Percentiles rank a stretch among this genome's conserved stretches.
These are phyloP conservation scores for Musca vetustissima DNA, from an alignment of 1,140 invertebrate genomes.

Conservation along the genomic window DNA sequence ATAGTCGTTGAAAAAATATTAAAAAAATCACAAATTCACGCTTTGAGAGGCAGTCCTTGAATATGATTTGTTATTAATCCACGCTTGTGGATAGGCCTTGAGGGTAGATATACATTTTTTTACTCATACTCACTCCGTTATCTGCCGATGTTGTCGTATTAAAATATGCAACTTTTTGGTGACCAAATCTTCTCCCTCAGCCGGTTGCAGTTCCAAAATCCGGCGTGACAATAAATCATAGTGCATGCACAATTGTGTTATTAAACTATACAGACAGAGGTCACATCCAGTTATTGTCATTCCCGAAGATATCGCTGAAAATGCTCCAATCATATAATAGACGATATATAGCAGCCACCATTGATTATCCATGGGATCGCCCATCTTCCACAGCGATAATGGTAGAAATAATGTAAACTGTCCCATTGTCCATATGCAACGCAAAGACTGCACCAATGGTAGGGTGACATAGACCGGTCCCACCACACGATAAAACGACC, in stretches of 20 bases:
- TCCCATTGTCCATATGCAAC: not conserved
- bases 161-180: not conserved
- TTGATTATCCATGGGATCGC: not conserved
- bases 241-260: slow-evolving; percentile 23
- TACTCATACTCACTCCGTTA: slow-evolving; percentile 10
- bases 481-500: not conserved
- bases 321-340: not conserved
- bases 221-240: slow-evolving; percentile 21
- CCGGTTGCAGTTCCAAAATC: slow-evolving; percentile 19
- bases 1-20: too few species aligned
- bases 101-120: too few species aligned
- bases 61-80: too few species aligned
- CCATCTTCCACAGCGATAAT: not conserved
- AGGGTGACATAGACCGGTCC: not conserved
- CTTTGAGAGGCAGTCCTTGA: too few species aligned
- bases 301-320: not conserved
- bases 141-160: not conserved
- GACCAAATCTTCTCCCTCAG: not conserved
- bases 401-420: not conserved
- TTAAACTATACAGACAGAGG: slow-evolving; percentile 21
- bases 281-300: slow-evolving; percentile 20
- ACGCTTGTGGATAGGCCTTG: too few species aligned
- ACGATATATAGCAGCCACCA: not conserved
- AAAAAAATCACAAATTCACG: too few species aligned
- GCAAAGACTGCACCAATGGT: slow-evolving; percentile 11